A percentile compares a stretch with the other conserved stretches of the same genome.
Conservation (phyloP, 2,888 invertebrate genomes). For the Incurvaria masculella region DNA sequence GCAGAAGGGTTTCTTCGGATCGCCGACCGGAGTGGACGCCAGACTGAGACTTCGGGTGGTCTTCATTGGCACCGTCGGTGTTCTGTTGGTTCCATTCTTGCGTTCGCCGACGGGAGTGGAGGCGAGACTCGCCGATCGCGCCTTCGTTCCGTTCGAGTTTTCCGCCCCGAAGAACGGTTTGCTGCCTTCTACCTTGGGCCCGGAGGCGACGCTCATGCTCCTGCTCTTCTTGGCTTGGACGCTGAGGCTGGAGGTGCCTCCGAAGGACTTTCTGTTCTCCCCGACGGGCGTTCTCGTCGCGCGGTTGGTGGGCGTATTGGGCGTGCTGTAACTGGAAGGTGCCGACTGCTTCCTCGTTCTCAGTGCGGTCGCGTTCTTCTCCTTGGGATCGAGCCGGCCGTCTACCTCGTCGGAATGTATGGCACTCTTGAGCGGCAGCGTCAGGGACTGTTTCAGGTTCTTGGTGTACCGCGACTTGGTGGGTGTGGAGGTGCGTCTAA, state of each 20-base stretch:
- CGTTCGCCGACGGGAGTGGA: conserved; percentile 26
- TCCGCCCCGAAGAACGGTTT: conserved; percentile 37
- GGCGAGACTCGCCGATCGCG: conserved; percentile 26
- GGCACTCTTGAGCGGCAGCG: conserved; percentile 27
- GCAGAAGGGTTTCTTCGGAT: conserved; percentile 27
- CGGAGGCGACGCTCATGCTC: conserved; percentile 39
- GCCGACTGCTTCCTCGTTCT: conserved; percentile 40
- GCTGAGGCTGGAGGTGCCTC: conserved; percentile 23
- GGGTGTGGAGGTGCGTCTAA: conserved; percentile 32
- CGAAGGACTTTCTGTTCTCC: conserved; percentile 32
- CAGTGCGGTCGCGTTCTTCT: conserved; percentile 21
- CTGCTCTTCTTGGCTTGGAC: conserved; percentile 38
- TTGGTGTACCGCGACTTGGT: conserved; percentile 19
- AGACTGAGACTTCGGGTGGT: conserved; percentile 23
- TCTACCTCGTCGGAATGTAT: conserved; percentile 15
- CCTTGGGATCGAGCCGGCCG: conserved; percentile 7
- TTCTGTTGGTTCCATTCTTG: conserved; percentile 20
- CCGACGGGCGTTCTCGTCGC: conserved; percentile 31
- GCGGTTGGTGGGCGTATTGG: conserved; percentile 30
- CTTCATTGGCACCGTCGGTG: conserved; percentile 30
- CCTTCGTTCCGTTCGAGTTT: conserved; percentile 26
- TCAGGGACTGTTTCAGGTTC: conserved; percentile 25
- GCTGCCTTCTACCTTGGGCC: conserved; percentile 24
- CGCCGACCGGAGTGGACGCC: conserved; percentile 35
- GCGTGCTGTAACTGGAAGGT: conserved; percentile 37